Percentiles rank a stretch among this genome's conserved stretches.
phyloP scores from a whole-genome alignment of 2,113 vertebrate species.

The Dicentrarchus labrax region DNA sequence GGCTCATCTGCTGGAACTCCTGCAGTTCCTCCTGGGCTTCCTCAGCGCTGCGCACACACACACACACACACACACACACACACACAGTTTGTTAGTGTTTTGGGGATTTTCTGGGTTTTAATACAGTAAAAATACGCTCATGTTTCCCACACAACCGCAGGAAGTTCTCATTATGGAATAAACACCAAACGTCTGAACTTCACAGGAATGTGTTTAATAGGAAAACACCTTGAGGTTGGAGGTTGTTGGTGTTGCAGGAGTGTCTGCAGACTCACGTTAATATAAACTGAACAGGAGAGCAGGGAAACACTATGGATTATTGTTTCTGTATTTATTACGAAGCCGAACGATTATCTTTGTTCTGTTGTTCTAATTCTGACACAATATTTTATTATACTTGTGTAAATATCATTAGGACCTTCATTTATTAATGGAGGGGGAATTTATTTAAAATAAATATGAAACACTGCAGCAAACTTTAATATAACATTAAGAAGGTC shows the following conservation, averaged over 20 bases:
- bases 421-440: too few relatives aligned
- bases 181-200: conserved; percentile 3
- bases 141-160: not conserved
- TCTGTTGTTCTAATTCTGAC: too few relatives aligned
- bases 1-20: conserved; percentile 96
- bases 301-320: not conserved
- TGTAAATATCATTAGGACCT: too few relatives aligned
- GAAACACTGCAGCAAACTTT: too few relatives aligned
- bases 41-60: conserved; percentile 82
- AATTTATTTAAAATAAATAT: too few relatives aligned
- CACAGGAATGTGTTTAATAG: conserved; percentile 15
- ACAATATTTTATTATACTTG: too few relatives aligned
- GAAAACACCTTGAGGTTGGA: conserved; percentile 5
- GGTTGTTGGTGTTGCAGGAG: conserved; percentile 5
- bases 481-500: too few relatives aligned
- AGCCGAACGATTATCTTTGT: not conserved
- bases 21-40: conserved; percentile 90
- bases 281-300: not conserved
- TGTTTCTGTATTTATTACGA: not conserved
- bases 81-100: too few relatives aligned
- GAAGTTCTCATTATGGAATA: not conserved
- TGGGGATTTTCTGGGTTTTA: too few relatives aligned
- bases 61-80: conserved; percentile 12
- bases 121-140: not conserved
- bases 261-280: conserved; percentile 12